A percentile compares a stretch with the other conserved stretches of the same genome.
These are phyloP conservation scores for Syngnathus floridae DNA, from an alignment of 2,113 vertebrate species.

Conservation along the genomic window DNA sequence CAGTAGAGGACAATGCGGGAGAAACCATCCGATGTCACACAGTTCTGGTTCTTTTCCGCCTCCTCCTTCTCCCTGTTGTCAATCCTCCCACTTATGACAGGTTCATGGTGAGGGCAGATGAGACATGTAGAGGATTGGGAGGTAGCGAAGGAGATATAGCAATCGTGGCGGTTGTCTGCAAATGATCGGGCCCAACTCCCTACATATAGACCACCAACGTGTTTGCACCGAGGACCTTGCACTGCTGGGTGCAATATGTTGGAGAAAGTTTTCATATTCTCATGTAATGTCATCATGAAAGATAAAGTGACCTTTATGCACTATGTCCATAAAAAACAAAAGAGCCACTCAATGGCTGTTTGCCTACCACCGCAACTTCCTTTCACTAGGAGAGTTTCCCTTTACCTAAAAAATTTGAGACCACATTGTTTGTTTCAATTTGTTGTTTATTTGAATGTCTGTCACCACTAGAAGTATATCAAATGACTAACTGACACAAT, in stretches of 20 bases:
- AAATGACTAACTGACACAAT: no score
- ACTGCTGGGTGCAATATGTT: background rate
- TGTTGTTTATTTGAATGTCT: no score
- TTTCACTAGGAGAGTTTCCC: no score
- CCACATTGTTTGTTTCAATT: no score
- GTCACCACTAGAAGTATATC: no score
- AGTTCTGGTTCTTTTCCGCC: slow-evolving; percentile 19
- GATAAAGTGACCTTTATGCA: background rate
- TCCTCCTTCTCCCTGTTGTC: slow-evolving; percentile 5
- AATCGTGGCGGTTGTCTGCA: slow-evolving; percentile 46
- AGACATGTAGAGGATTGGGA: slow-evolving; percentile 26
- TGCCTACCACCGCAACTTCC: no score
- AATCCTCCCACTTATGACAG: slow-evolving; percentile 40
- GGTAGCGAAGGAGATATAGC: slow-evolving; percentile 34
- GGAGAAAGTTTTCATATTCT: background rate
- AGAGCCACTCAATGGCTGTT: background rate
- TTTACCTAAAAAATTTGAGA: no score
- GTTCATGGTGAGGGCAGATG: slow-evolving; percentile 60
- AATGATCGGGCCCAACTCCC: slow-evolving; percentile 51
- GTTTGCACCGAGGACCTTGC: background rate
- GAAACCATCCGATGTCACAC: background rate
- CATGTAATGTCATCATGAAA: background rate
- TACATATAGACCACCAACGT: slow-evolving; percentile 28
- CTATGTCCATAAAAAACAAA: background rate
- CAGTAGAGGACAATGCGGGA: background rate